A percentile compares a stretch with the other conserved stretches of the same genome.
Evolutionary conservation across 2,888 invertebrate species (phyloP).

Genomic region (Agonopterix heracliana): DNA sequence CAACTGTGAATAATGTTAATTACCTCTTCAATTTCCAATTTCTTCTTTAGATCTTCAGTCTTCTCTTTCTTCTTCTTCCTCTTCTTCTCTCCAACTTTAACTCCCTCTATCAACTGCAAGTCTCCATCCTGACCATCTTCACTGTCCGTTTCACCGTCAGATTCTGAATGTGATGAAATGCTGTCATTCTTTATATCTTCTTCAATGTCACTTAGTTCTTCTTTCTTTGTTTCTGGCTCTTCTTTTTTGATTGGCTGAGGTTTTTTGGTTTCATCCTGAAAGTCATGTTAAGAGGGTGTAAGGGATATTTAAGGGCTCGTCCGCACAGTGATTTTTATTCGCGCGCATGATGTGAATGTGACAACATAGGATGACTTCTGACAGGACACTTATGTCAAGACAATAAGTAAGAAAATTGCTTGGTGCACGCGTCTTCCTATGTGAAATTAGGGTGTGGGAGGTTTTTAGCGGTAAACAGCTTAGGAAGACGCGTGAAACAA

Average conservation of each 20-base stretch:
- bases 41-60: slow-evolving; percentile 65
- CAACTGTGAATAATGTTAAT: no score
- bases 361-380: no score
- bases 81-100: slow-evolving; percentile 56
- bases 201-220: slow-evolving; percentile 33
- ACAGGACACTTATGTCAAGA: no score
- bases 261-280: slow-evolving; percentile 17
- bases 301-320: no score
- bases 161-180: slow-evolving; percentile 4
- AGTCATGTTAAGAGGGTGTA: no score
- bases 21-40: slow-evolving; percentile 62
- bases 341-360: no score
- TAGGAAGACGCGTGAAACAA: no score
- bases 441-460: no score
- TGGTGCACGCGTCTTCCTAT: no score
- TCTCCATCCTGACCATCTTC: slow-evolving; percentile 26
- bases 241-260: slow-evolving; percentile 25
- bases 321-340: no score
- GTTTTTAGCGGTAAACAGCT: no score
- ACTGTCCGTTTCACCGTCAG: slow-evolving; percentile 9
- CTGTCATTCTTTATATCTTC: slow-evolving; percentile 25
- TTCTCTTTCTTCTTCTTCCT: slow-evolving; percentile 57
- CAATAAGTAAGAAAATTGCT: no score
- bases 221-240: slow-evolving; percentile 33
- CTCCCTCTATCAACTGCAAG: slow-evolving; percentile 57